Percentiles rank a stretch among this genome's conserved stretches.
phyloP scores from a whole-genome alignment of 2,888 invertebrate species.

The Lapara coniferarum region DNA sequence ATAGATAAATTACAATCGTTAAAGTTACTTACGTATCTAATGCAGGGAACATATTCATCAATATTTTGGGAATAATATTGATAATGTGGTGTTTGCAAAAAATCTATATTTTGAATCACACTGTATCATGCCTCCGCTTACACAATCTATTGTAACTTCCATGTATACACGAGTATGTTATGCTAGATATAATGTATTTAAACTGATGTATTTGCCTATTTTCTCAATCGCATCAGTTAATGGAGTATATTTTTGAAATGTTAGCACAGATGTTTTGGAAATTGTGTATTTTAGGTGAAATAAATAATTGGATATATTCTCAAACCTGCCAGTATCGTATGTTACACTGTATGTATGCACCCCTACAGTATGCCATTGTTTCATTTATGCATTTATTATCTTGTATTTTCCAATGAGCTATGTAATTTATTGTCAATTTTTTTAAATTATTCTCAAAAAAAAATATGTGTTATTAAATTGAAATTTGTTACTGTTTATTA shows the following conservation, averaged over 20 bases:
- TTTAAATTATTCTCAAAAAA: no score
- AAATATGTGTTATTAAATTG: no score
- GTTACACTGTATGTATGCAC: not conserved
- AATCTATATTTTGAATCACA: conserved; percentile 32
- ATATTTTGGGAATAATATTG: conserved; percentile 31
- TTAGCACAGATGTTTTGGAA: conserved; percentile 49
- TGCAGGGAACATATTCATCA: conserved; percentile 21
- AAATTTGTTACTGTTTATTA: no score
- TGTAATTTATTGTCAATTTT: not conserved
- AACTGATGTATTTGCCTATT: conserved; percentile 54
- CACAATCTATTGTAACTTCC: conserved; percentile 31
- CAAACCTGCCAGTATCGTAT: conserved; percentile 24
- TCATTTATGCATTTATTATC: not conserved
- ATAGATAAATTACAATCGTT: conserved; percentile 6
- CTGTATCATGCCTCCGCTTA: conserved; percentile 57
- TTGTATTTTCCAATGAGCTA: not conserved
- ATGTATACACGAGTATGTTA: conserved; percentile 8
- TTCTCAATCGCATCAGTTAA: conserved; percentile 56
- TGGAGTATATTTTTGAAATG: conserved; percentile 76
- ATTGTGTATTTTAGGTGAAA: conserved; percentile 63
- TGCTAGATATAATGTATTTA: conserved; percentile 4
- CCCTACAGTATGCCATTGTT: not conserved
- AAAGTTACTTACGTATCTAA: conserved; percentile 4
- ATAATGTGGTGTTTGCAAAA: conserved; percentile 26
- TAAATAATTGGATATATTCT: conserved; percentile 46